phyloP scores from a whole-genome alignment of 1,140 invertebrate species.

The Drosophila miranda region DNA sequence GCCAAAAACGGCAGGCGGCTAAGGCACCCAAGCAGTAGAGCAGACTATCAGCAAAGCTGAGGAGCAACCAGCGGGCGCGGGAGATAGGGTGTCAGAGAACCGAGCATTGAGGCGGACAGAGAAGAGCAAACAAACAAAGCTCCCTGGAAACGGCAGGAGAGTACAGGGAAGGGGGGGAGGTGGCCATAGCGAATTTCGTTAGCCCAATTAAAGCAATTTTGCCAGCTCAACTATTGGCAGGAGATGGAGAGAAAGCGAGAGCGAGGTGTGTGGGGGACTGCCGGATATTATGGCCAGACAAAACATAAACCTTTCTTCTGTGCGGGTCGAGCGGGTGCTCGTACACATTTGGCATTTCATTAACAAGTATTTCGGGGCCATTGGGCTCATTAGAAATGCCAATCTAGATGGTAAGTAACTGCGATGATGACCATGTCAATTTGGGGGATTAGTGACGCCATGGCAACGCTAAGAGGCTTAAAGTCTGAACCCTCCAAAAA shows the following conservation, averaged over 20 bases:
- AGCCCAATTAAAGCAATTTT: constrained; percentile 77
- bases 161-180: constrained; percentile 1
- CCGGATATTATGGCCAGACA: constrained; percentile 15
- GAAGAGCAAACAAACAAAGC: constrained; percentile 71
- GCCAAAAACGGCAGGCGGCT: constrained; percentile 23
- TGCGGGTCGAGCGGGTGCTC: neutral
- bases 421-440: constrained; percentile 63
- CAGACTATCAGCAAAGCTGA: constrained; percentile 24
- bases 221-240: constrained; percentile 51
- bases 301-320: constrained; percentile 49
- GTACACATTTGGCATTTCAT: constrained; percentile 60
- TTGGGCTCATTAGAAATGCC: constrained; percentile 65
- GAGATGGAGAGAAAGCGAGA: neutral
- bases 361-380: constrained; percentile 49
- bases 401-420: constrained; percentile 60
- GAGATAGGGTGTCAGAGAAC: constrained; percentile 15
- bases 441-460: constrained; percentile 66
- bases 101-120: constrained; percentile 61
- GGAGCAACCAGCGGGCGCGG: constrained; percentile 9
- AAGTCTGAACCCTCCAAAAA: constrained; percentile 6
- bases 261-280: neutral
- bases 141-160: constrained; percentile 43
- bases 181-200: constrained; percentile 57
- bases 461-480: constrained; percentile 73
- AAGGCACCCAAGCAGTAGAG: constrained; percentile 11